A percentile compares a stretch with the other conserved stretches of the same genome.
Evolutionary conservation across 30 jellyfish, hydroid and myxozoan species (phyloP).

Genomic region (Catostylus mosaicus): DNA sequence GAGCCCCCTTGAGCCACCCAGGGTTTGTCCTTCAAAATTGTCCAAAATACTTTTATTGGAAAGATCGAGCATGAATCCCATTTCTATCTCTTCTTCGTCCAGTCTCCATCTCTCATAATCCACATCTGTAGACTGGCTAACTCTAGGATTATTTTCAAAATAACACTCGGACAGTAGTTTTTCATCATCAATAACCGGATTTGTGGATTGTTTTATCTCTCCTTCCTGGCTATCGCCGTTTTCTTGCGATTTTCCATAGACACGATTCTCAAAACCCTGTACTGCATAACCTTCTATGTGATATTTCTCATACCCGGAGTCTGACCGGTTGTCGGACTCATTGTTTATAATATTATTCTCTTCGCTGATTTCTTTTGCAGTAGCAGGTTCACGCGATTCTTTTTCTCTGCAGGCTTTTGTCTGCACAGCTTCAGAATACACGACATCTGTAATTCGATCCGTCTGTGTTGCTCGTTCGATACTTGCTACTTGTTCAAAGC

Average conservation of each 20-base stretch:
- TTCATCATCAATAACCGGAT: background rate
- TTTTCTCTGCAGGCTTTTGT: constrained; percentile 24
- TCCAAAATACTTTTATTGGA: background rate
- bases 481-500: constrained; percentile 2
- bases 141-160: background rate
- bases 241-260: background rate
- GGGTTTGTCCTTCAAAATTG: background rate
- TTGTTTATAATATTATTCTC: background rate
- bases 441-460: background rate
- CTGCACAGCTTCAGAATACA: background rate
- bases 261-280: background rate
- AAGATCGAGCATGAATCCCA: constrained; percentile 9
- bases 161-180: background rate
- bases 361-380: background rate
- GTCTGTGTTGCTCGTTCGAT: constrained; percentile 28
- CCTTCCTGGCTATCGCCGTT: background rate
- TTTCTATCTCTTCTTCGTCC: constrained; percentile 27
- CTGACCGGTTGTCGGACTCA: background rate
- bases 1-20: background rate
- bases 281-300: background rate
- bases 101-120: constrained; percentile 7
- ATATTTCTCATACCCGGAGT: background rate
- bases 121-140: background rate
- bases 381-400: background rate
- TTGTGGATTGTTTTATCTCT: background rate